Conservation (phyloP, 2,113 vertebrate genomes). For the Nannospalax galili region DNA sequence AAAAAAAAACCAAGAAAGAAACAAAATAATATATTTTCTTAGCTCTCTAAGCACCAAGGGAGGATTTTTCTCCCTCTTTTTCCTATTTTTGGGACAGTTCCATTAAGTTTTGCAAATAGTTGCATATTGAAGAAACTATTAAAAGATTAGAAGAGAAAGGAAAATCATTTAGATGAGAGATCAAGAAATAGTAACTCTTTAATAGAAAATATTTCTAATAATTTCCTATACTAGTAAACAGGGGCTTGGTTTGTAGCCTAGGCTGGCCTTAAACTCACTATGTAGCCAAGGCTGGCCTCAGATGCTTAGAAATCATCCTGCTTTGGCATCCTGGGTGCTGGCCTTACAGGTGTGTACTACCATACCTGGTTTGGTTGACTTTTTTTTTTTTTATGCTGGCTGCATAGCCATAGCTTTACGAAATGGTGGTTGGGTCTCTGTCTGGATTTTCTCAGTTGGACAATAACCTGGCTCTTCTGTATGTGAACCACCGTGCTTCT, state of each 20-base stretch:
- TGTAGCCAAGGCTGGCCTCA: neutral
- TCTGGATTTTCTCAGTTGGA: neutral
- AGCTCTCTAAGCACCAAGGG: constrained; percentile 1
- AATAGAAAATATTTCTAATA: constrained; percentile 39
- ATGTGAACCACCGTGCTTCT: neutral
- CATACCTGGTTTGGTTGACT: neutral
- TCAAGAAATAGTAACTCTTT: neutral
- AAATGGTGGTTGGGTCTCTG: neutral
- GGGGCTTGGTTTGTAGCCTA: neutral
- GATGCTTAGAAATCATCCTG: neutral
- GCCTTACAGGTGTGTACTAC: neutral
- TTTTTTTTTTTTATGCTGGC: neutral
- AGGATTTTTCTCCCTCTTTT: neutral
- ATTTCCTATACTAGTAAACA: neutral
- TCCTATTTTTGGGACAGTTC: neutral
- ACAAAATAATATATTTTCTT: constrained; percentile 8
- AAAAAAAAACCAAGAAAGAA: no score
- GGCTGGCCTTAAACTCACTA: neutral
- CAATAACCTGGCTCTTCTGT: neutral
- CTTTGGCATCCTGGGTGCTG: neutral
- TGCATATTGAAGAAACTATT: neutral
- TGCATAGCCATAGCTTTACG: neutral
- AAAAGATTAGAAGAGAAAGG: neutral
- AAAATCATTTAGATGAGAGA: neutral
- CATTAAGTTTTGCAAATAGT: constrained; percentile 33